Evolutionary conservation across 2,113 vertebrate species (phyloP), one percentile per base, ranked within the genome.

Genomic region (Saimiri boliviensis): DNA sequence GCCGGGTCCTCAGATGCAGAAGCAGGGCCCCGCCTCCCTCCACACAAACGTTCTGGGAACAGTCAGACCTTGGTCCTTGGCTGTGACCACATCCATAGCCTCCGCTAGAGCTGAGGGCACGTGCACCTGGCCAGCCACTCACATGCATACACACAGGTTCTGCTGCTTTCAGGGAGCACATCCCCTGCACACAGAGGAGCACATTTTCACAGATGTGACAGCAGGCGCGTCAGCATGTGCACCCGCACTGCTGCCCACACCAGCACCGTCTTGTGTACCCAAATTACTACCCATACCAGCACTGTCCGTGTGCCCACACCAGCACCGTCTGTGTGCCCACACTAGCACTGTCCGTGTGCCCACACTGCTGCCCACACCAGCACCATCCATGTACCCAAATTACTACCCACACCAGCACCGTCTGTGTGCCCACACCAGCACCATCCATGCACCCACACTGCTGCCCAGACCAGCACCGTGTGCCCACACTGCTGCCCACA

Each of bases 401-500:
- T 45, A 45, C 42, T 45, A 6, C 47, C 10, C 47, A 49, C 49
- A 14, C 49, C 47, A 13, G 2, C 47, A 49, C 16, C 47, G 35
- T 14, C 76, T 0, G 6, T 21, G 3, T 3, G 25, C 7, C 11
- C 52, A 7, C 45, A 30, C n/a, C 20, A 16, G 1, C 12, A 35
- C 30, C 11, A 10, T 1, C 73, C 6, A 6, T 12, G 49, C 23
- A 6, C 77, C 17, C 4, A 0, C 32, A 73, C 20, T 70, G 35
- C 35, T 37, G 20, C 68, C 68, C 68, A 13, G 1, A 70, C 14
- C 30, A 3, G 1, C 21, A 25, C 16, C 19, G 3, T 23, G 3
- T 19, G 0, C 23, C 4, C 16, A 0, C 6, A 27, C 21, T 40
- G 37, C 37, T 3, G 16, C 7, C 12, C 52, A 8, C 47, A 11